Base-by-base conservation (phyloP, 2,113 vertebrate species). In the Pyrgilauda ruficollis region DNA sequence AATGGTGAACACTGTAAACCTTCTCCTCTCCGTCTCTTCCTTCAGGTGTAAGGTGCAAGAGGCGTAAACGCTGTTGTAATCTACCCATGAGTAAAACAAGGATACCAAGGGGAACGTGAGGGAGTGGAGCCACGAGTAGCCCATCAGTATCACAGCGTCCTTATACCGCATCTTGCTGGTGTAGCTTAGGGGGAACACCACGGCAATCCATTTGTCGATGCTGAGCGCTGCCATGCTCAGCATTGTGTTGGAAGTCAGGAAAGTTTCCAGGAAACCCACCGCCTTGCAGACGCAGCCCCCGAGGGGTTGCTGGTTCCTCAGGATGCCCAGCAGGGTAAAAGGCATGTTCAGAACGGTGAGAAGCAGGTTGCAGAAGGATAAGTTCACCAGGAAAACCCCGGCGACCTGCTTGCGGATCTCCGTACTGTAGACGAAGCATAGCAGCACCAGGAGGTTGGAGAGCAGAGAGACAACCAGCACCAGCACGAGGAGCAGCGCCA, bases 201-300 rank as follows among this genome's bases (percentile, higher is more conserved):
- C 97, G 4, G 98, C 98, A 52, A 98, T 95, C 98, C 98, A 98
- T 92, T 97, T 97, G 97, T 98, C 98, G 73, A 98, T 97, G 95
- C 98, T 98, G 53, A 98, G 98, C 3, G 98, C 98, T 63, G 97
- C 98, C 98, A 98, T 98, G 96, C 97, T 98, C 93, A 98, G 80
- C 98, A 98, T 98, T 1, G 97, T 91, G 77, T 98, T 98, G 43
- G 97, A 97, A 82, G 97, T 98, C 96, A 98, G 96, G 46, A 98
- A 98, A 93, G 98, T 98, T 97, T 98, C 98, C 53, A 97, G 93
- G 50, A 98, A 98, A 47, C 98, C 97, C 24, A 98, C 89, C 1
- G 92, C 97, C 39, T 95, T 97, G 83, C 98, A 98, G 62, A 97
- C 63, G 37, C 84, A 79, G 56, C 98, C 97, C 23, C 98, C 97